Evolutionary conservation across 2,888 invertebrate genomes (phyloP).

Genomic region (Ochropleura plecta): DNA sequence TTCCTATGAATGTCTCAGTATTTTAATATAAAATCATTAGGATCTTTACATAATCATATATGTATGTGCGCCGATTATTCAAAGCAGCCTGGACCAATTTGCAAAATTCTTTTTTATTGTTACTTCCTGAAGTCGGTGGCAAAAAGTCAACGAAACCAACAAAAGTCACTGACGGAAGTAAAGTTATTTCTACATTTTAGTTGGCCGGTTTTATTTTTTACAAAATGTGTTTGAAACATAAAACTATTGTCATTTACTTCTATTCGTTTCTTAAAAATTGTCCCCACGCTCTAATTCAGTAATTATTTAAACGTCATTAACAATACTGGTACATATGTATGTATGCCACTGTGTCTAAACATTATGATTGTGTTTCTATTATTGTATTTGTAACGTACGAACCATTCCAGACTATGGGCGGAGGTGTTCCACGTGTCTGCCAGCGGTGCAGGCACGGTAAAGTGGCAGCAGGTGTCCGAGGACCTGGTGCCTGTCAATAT

Average conservation of each 20-base stretch:
- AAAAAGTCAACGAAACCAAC: too few species aligned
- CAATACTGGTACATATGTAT: background rate
- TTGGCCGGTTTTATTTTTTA: background rate
- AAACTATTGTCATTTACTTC: background rate
- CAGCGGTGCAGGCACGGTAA: slow-evolving; percentile 97
- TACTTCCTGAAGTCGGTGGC: too few species aligned
- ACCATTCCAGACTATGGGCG: slow-evolving; percentile 96
- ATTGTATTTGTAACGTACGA: slow-evolving; percentile 15
- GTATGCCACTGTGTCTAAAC: too few species aligned
- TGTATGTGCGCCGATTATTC: too few species aligned
- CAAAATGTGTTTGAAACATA: background rate
- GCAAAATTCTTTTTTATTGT: too few species aligned
- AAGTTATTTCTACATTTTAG: too few species aligned
- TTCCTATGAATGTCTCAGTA: too few species aligned
- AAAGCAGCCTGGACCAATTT: too few species aligned
- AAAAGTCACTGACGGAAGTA: too few species aligned
- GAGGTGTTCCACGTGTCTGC: slow-evolving; percentile 99
- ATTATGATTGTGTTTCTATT: background rate
- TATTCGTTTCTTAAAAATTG: background rate
- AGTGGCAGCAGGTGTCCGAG: slow-evolving; percentile 99
- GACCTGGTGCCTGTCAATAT: slow-evolving; percentile 99
- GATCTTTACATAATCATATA: too few species aligned
- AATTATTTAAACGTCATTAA: background rate
- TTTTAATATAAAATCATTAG: too few species aligned
- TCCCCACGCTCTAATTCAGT: background rate